A percentile compares a stretch with the other conserved stretches of the same genome.
These are phyloP conservation scores for Stomorhina lunata DNA, from an alignment of 2,888 invertebrate genomes.

Conservation along the genomic window DNA sequence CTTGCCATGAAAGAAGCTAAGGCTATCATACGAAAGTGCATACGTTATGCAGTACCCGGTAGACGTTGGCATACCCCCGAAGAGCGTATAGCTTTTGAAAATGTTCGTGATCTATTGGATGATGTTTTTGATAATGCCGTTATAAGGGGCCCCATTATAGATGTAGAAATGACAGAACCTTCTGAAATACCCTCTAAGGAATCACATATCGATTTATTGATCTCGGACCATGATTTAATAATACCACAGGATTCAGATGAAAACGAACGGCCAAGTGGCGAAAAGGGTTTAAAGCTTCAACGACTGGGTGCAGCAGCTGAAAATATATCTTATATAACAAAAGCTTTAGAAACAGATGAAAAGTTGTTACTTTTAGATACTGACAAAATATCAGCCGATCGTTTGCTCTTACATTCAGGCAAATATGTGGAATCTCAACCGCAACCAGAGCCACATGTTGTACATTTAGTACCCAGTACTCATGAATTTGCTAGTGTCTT, in stretches of 20 bases:
- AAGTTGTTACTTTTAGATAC: constrained; percentile 40
- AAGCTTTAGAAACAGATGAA: constrained; percentile 7
- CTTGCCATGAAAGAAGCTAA: constrained; percentile 68
- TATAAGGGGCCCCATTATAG: background rate
- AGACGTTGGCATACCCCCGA: constrained; percentile 72
- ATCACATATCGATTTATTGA: constrained; percentile 26
- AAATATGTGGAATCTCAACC: constrained; percentile 6
- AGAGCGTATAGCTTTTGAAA: constrained; percentile 72
- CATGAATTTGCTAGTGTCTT: constrained; percentile 54
- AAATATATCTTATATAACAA: background rate
- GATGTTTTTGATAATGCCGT: constrained; percentile 67
- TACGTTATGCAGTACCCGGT: constrained; percentile 73
- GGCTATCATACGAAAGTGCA: constrained; percentile 73
- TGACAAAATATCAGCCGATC: constrained; percentile 18
- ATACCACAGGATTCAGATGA: background rate
- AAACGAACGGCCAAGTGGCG: background rate
- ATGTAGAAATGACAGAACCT: constrained; percentile 13
- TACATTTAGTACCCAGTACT: constrained; percentile 57
- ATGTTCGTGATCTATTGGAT: constrained; percentile 69
- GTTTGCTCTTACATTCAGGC: background rate
- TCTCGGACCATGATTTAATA: background rate
- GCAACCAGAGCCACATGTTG: background rate
- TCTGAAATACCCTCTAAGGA: background rate
- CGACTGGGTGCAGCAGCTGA: background rate
- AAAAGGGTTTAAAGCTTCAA: background rate